Percentiles rank a stretch among this genome's conserved stretches.
phyloP scores from a whole-genome alignment of 2,888 invertebrate genomes.

The Tethea ocularis region DNA sequence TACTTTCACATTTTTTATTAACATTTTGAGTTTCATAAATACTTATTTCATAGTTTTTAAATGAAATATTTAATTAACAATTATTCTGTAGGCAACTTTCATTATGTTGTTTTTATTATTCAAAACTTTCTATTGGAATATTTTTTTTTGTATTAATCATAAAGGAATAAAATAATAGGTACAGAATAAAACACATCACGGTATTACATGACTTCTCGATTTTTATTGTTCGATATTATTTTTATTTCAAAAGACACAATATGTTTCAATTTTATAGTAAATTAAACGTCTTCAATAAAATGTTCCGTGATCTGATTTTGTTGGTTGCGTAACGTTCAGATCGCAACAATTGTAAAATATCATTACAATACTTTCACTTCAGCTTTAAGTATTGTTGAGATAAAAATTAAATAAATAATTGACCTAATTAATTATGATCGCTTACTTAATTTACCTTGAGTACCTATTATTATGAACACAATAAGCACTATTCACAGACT shows the following conservation, averaged over 20 bases:
- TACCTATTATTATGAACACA: not conserved
- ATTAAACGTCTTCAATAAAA: conserved; percentile 1
- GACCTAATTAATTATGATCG: not conserved
- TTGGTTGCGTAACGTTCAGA: conserved; percentile 12
- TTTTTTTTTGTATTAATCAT: not conserved
- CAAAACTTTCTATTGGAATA: no score
- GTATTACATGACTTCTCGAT: no score
- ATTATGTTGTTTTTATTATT: no score
- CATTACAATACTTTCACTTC: conserved; percentile 10
- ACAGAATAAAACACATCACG: no score
- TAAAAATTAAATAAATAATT: conserved; percentile 6
- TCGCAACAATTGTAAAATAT: conserved; percentile 13
- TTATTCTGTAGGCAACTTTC: no score
- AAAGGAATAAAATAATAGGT: not conserved
- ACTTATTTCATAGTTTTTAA: no score
- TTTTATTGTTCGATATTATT: not conserved
- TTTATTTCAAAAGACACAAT: not conserved
- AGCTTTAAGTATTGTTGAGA: conserved; percentile 4
- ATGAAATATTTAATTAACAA: no score
- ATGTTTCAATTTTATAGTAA: not conserved
- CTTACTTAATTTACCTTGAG: conserved; percentile 5
- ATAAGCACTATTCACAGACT: not conserved
- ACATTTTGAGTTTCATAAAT: not conserved
- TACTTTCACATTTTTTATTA: not conserved
- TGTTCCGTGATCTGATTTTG: conserved; percentile 14